Evolutionary conservation across 92 coral and sea anemone species (phyloP).

Genomic region (Actinernus sp.): DNA sequence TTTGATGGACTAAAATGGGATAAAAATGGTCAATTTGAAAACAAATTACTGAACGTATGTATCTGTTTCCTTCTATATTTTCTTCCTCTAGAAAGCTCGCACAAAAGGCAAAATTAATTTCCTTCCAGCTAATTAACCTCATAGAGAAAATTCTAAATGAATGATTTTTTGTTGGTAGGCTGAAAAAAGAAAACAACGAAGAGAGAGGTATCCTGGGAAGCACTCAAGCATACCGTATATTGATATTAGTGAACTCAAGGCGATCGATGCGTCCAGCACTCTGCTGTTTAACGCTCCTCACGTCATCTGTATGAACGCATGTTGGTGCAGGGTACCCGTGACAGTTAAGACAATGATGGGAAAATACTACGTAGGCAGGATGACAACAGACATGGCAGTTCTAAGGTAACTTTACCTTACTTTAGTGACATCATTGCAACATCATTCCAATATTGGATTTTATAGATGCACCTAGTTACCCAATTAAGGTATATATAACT

Average conservation of each 20-base stretch:
- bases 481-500: no score
- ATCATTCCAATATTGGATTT: no score
- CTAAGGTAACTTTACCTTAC: constrained; percentile 39
- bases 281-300: constrained; percentile 40
- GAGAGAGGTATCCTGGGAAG: neutral
- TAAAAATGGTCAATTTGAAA: no score
- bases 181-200: neutral
- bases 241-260: constrained; percentile 30
- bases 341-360: constrained; percentile 46
- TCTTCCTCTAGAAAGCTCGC: no score
- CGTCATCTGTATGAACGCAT: constrained; percentile 49
- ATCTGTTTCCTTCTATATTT: no score
- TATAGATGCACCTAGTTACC: no score
- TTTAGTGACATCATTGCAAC: no score
- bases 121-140: no score
- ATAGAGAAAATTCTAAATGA: no score
- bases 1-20: no score
- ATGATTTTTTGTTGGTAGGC: neutral
- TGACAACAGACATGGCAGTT: constrained; percentile 58
- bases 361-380: constrained; percentile 2
- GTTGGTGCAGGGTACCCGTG: constrained; percentile 70
- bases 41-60: no score
- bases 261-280: constrained; percentile 10
- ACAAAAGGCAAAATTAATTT: no score
- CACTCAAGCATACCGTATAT: constrained; percentile 26